Evolutionary conservation across 2,113 vertebrate species (phyloP).

Genomic region (Heterocephalus glaber): DNA sequence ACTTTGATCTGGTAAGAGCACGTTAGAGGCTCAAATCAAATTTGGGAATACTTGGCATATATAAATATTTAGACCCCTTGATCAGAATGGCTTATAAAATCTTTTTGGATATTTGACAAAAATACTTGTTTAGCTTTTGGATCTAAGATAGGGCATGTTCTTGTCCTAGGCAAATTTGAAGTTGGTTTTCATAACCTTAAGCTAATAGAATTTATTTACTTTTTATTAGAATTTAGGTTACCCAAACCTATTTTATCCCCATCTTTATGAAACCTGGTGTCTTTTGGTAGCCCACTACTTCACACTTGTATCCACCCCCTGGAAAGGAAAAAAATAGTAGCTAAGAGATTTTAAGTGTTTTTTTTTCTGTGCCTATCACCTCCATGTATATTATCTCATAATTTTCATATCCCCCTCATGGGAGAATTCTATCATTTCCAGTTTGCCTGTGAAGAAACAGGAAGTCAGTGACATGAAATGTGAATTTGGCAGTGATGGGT

Average conservation of each 20-base stretch:
- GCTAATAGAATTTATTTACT: background rate
- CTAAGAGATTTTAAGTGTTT: background rate
- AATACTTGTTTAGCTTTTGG: background rate
- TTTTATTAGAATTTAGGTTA: background rate
- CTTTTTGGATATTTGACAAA: background rate
- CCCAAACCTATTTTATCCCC: background rate
- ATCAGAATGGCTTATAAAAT: background rate
- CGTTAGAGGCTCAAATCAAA: background rate
- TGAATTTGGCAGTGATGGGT: background rate
- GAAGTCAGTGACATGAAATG: background rate
- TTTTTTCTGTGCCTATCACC: background rate
- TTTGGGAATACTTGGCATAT: background rate
- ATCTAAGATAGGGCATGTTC: background rate
- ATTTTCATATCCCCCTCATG: background rate
- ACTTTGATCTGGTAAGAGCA: background rate
- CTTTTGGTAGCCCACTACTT: background rate
- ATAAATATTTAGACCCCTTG: background rate
- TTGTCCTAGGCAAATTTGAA: background rate
- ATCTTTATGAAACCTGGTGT: background rate
- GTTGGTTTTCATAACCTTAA: background rate
- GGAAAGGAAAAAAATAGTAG: background rate
- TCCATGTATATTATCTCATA: background rate
- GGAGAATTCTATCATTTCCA: constrained; percentile 31
- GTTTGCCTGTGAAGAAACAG: constrained; percentile 1
- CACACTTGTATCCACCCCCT: background rate